phyloP scores from a whole-genome alignment of 2,113 vertebrate species.

The Trogon melanurus region DNA sequence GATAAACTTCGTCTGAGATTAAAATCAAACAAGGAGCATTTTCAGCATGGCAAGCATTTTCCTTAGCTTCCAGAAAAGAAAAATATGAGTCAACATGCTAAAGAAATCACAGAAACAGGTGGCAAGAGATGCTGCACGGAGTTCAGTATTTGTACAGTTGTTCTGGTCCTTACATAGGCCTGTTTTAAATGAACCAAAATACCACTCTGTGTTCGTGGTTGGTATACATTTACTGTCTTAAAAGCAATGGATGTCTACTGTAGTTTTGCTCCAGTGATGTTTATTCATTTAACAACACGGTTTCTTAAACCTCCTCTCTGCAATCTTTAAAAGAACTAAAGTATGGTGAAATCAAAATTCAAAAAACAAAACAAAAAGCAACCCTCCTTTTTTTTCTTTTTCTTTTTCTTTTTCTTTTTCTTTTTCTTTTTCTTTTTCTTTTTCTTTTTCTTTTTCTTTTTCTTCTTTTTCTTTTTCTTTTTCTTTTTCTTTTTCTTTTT shows the following conservation, averaged over 20 bases:
- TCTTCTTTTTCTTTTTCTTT: no score
- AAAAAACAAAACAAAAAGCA: neutral
- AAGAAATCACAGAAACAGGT: slow-evolving; percentile 65
- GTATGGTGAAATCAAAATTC: neutral
- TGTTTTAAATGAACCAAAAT: slow-evolving; percentile 27
- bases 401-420: no score
- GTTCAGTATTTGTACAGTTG: slow-evolving; percentile 41
- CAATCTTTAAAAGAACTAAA: neutral
- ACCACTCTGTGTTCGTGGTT: neutral
- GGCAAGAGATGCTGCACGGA: neutral
- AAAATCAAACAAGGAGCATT: slow-evolving; percentile 24
- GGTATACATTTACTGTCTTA: neutral
- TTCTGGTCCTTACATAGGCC: neutral
- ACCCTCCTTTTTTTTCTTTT: neutral
- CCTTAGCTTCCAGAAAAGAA: slow-evolving; percentile 45
- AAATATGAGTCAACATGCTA: slow-evolving; percentile 36
- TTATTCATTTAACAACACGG: neutral
- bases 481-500: no score
- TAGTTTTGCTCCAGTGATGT: neutral
- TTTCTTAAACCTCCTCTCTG: neutral
- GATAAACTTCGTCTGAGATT: neutral
- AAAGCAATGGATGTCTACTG: neutral
- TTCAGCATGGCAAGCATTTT: slow-evolving; percentile 20
- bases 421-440: no score
- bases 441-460: no score